phyloP scores from a whole-genome alignment of 2,113 vertebrate species.

The Agapornis roseicollis region DNA sequence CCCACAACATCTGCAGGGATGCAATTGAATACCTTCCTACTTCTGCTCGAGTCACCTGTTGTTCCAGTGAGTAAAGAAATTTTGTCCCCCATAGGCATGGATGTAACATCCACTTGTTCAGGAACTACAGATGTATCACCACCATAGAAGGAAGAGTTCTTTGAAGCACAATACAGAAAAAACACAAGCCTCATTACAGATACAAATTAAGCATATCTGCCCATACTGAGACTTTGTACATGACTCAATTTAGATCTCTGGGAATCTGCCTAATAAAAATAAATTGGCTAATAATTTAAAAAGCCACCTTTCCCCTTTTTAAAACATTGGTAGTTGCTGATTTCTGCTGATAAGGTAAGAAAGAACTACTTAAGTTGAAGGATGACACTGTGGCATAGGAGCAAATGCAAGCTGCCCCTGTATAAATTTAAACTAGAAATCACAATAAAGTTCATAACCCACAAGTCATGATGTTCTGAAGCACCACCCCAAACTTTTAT shows the following conservation, averaged over 20 bases:
- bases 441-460: not conserved
- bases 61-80: not conserved
- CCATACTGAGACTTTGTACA: not conserved
- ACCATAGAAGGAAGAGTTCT: not conserved
- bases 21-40: not conserved
- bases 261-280: not conserved
- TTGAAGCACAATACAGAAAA: not conserved
- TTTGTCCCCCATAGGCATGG: not conserved
- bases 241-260: not conserved
- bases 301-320: not conserved
- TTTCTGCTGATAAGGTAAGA: not conserved
- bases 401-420: not conserved
- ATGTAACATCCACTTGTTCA: not conserved
- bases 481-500: not conserved
- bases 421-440: not conserved
- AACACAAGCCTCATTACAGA: not conserved
- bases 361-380: not conserved
- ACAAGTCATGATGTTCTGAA: not conserved
- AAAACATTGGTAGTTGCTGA: not conserved
- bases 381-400: not conserved
- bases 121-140: not conserved
- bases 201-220: not conserved
- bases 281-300: not conserved
- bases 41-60: not conserved
- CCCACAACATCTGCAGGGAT: not conserved